Evolutionary conservation across 2,797 vertebrate species (phyloP).

Genomic region (Argentina silus): DNA sequence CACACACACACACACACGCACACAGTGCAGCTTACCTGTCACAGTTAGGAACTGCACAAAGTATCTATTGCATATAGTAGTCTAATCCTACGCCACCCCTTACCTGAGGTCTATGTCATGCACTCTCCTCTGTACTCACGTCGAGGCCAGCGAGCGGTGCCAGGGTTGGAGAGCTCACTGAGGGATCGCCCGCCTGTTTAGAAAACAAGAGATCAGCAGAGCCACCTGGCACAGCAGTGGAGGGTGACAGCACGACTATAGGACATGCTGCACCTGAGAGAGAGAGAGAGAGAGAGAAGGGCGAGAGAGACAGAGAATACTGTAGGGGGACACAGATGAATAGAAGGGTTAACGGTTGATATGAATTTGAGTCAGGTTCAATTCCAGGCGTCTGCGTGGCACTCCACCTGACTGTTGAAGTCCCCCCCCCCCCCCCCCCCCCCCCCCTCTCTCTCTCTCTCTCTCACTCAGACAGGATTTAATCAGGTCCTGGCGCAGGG

Average conservation of each 20-base stretch:
- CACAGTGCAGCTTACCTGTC: background rate
- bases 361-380: background rate
- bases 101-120: background rate
- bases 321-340: background rate
- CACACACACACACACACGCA: conserved; percentile 1
- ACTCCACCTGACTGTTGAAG: background rate
- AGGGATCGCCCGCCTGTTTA: background rate
- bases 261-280: background rate
- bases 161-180: background rate
- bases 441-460: conserved; percentile 10
- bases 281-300: background rate
- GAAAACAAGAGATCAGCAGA: background rate
- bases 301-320: background rate
- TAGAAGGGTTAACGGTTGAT: background rate
- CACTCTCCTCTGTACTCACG: background rate
- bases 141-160: background rate
- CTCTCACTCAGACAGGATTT: conserved; percentile 14
- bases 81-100: background rate
- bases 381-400: background rate
- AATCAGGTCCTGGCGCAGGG: conserved; percentile 11
- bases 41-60: background rate
- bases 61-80: background rate
- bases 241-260: background rate
- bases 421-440: background rate
- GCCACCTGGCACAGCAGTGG: background rate